Evolutionary conservation across 2,888 invertebrate genomes (phyloP).

Genomic region (Mayetiola destructor): DNA sequence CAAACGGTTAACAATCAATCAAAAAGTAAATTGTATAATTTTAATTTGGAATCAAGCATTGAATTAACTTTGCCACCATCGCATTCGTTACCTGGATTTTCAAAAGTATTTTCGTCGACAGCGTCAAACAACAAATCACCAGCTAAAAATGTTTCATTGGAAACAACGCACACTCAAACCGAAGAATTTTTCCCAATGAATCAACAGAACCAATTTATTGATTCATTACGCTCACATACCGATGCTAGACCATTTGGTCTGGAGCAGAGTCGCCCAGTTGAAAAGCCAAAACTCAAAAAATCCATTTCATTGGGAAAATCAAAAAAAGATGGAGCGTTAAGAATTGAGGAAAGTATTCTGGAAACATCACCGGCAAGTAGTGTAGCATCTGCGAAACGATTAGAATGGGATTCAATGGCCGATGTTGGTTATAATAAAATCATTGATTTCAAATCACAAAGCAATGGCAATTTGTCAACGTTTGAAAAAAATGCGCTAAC

Average conservation of each 20-base stretch:
- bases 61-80: conserved; percentile 14
- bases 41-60: conserved; percentile 16
- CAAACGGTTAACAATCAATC: not conserved
- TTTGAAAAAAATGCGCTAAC: conserved; percentile 30
- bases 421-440: conserved; percentile 56
- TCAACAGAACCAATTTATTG: too few species aligned
- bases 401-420: conserved; percentile 80
- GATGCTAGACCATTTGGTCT: not conserved
- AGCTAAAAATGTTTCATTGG: not conserved
- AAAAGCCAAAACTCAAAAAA: not conserved
- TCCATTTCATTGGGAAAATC: not conserved
- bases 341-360: conserved; percentile 29
- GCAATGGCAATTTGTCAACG: conserved; percentile 31
- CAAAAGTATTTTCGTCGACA: too few species aligned
- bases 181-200: too few species aligned
- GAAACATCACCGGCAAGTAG: conserved; percentile 60
- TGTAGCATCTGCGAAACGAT: conserved; percentile 52
- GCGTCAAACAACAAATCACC: not conserved
- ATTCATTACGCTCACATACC: not conserved
- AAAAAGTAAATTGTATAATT: conserved; percentile 14
- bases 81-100: conserved; percentile 22
- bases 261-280: not conserved
- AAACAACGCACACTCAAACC: conserved; percentile 10
- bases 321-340: not conserved
- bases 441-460: conserved; percentile 39